Percentiles rank a stretch among this genome's conserved stretches.
These are phyloP conservation scores for Ceratina calcarata DNA, from an alignment of 1,140 invertebrate species.

Conservation along the genomic window DNA sequence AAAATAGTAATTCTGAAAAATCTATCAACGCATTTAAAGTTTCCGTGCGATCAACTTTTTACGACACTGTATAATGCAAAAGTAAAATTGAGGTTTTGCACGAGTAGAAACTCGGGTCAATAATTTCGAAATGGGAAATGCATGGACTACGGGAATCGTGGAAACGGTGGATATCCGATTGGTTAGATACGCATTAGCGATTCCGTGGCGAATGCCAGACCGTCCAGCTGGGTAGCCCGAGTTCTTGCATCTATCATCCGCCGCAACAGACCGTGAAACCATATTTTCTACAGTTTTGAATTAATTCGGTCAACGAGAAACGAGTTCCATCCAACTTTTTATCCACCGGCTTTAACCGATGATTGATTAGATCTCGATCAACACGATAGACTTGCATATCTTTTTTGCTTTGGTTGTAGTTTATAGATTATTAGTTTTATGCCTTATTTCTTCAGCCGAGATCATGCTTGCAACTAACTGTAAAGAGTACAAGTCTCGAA, in stretches of 20 bases:
- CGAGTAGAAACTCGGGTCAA: neutral
- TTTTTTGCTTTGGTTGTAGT: no score
- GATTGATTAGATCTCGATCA: conserved; percentile 8
- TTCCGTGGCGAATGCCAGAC: conserved; percentile 34
- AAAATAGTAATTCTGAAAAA: no score
- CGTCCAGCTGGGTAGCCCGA: neutral
- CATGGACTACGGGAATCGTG: neutral
- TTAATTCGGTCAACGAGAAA: conserved; percentile 15
- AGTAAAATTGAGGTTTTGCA: neutral
- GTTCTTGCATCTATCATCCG: conserved; percentile 41
- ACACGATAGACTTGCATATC: neutral
- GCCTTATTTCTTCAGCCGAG: no score
- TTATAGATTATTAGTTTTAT: no score
- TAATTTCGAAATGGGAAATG: neutral
- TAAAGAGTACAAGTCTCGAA: no score
- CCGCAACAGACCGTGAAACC: conserved; percentile 51
- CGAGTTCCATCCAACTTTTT: conserved; percentile 15
- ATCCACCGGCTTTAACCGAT: neutral
- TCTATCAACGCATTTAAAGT: no score
- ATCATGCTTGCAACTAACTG: no score
- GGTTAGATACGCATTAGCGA: conserved; percentile 35
- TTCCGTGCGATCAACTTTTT: neutral
- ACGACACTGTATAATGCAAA: neutral
- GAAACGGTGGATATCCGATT: conserved; percentile 33
- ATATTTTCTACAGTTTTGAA: conserved; percentile 39